A percentile compares a stretch with the other conserved stretches of the same genome.
These are phyloP conservation scores for Apamea anceps DNA, from an alignment of 2,888 invertebrate species.

Conservation along the genomic window DNA sequence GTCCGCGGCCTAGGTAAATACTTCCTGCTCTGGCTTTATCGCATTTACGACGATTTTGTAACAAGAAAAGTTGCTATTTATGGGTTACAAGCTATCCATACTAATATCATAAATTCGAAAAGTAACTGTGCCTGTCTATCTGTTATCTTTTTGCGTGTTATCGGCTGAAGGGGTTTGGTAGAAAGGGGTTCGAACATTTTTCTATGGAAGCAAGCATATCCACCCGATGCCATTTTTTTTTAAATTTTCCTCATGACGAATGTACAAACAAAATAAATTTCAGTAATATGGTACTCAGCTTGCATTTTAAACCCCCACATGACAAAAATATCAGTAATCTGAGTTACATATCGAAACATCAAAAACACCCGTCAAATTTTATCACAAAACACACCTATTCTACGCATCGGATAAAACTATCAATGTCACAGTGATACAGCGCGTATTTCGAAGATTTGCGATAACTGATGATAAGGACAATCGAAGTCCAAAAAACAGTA, in stretches of 20 bases:
- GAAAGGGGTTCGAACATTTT: too few relatives aligned
- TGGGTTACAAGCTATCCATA: not conserved
- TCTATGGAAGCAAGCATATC: too few relatives aligned
- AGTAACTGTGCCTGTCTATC: not conserved
- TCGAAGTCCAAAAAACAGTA: constrained; percentile 1
- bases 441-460: constrained; percentile 8
- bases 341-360: not conserved
- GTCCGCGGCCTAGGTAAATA: constrained; percentile 28
- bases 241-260: too few relatives aligned
- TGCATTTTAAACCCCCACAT: constrained; percentile 2
- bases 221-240: too few relatives aligned
- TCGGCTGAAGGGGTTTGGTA: too few relatives aligned
- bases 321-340: not conserved
- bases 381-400: not conserved
- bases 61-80: not conserved
- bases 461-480: constrained; percentile 9
- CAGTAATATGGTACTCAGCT: too few relatives aligned
- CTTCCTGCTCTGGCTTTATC: constrained; percentile 31
- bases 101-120: not conserved
- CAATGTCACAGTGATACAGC: constrained; percentile 14
- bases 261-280: too few relatives aligned
- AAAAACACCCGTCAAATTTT: constrained; percentile 1
- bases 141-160: too few relatives aligned
- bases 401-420: constrained; percentile 15
- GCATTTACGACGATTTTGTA: constrained; percentile 1